Percentiles rank a stretch among this genome's conserved stretches.
Evolutionary conservation across 2,113 vertebrate species (phyloP).

Genomic region (Python bivittatus): DNA sequence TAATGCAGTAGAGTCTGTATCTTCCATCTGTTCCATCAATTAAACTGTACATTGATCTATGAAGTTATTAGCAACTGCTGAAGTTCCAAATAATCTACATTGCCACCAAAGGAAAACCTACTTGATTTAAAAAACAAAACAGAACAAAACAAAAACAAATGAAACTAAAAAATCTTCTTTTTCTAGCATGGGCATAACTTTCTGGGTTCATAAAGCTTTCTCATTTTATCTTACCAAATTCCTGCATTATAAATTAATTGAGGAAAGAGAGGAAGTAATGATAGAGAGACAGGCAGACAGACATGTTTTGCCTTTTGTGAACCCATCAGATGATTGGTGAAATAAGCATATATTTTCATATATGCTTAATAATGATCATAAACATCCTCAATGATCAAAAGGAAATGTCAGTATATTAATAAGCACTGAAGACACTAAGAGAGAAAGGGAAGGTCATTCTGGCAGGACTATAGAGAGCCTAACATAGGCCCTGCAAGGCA

Average conservation of each 20-base stretch:
- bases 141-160: not conserved
- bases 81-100: slow-evolving; percentile 57
- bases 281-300: not conserved
- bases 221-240: not conserved
- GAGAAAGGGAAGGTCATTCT: not conserved
- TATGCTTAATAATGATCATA: not conserved
- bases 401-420: not conserved
- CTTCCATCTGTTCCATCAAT: slow-evolving; percentile 71
- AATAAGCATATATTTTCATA: not conserved
- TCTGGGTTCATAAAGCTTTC: not conserved
- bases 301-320: not conserved
- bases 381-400: not conserved
- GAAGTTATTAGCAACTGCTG: slow-evolving; percentile 65
- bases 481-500: not conserved
- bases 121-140: not conserved
- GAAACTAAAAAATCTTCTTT: not conserved
- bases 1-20: slow-evolving; percentile 61
- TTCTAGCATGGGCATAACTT: not conserved
- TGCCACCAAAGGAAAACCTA: slow-evolving; percentile 45
- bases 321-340: not conserved
- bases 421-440: not conserved
- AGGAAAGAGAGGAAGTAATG: too few species aligned
- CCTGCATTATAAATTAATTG: not conserved
- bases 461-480: not conserved
- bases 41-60: slow-evolving; percentile 65